These are phyloP conservation scores for Anniella stebbinsi DNA, from an alignment of 2,797 vertebrate genomes.

Conservation along the genomic window DNA sequence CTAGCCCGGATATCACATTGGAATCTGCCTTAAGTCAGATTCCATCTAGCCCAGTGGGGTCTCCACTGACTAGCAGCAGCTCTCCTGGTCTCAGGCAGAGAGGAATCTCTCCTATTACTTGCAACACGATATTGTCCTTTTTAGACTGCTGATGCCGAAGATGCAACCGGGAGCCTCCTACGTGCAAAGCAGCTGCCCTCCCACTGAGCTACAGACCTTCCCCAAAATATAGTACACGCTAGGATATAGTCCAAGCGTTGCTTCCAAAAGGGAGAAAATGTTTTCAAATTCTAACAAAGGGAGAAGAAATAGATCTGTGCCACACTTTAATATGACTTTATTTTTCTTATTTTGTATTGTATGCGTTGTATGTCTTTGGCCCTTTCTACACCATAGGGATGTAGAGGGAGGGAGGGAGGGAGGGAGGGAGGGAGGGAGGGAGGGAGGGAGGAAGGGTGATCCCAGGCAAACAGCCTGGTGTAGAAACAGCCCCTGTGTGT, in stretches of 20 bases:
- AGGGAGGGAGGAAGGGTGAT: no score
- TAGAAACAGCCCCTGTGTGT: no score
- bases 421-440: no score
- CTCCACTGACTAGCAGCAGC: not conserved
- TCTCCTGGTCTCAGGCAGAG: not conserved
- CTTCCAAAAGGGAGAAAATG: not conserved
- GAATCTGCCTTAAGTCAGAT: no score
- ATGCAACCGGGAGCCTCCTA: not conserved
- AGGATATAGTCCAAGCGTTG: not conserved
- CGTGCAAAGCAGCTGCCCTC: not conserved
- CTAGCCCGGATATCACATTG: no score
- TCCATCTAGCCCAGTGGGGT: not conserved
- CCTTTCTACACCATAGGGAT: no score
- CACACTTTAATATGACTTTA: not conserved
- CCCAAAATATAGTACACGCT: no score
- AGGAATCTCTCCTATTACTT: not conserved
- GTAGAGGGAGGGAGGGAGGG: no score
- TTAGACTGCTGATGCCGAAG: not conserved
- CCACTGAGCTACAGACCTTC: not conserved
- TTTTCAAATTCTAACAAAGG: rapidly evolving
- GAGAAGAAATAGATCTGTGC: not conserved
- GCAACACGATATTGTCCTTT: not conserved
- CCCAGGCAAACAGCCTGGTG: no score
- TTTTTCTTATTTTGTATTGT: not conserved
- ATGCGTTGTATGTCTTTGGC: not conserved